Evolutionary conservation across 2,888 invertebrate species (phyloP).

Genomic region (Sphinx pinastri): DNA sequence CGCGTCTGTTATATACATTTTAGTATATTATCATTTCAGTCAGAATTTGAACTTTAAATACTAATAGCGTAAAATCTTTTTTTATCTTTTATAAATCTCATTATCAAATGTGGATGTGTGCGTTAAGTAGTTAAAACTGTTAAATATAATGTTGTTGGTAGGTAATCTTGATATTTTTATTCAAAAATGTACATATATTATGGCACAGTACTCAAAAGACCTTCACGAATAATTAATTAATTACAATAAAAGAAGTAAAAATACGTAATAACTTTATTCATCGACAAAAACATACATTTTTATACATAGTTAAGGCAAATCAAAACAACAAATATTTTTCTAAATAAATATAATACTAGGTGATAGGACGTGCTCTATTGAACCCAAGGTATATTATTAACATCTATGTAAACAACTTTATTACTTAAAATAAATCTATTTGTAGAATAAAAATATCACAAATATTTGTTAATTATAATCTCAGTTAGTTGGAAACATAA

Average conservation of each 20-base stretch:
- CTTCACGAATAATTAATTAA: conserved; percentile 1
- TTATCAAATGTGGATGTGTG: background rate
- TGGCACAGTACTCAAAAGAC: conserved; percentile 1
- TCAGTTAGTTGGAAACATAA: conserved; percentile 4
- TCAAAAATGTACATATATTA: conserved; percentile 13
- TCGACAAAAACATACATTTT: background rate
- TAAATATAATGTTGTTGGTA: background rate
- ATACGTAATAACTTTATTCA: conserved; percentile 11
- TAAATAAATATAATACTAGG: background rate
- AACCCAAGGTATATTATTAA: background rate
- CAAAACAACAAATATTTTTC: background rate
- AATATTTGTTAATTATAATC: conserved; percentile 4
- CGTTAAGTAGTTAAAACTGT: background rate
- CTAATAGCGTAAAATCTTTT: background rate
- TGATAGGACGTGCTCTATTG: conserved; percentile 2
- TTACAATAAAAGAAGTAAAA: background rate
- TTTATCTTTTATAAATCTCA: background rate
- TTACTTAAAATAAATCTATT: background rate
- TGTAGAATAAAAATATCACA: conserved; percentile 11
- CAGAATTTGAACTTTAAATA: conserved; percentile 5
- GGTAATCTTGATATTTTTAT: background rate
- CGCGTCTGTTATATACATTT: background rate
- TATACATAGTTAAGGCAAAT: background rate
- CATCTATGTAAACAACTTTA: background rate
- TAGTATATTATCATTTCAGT: background rate